Base-by-base conservation (phyloP, 1,140 invertebrate species). In the Pseudomyrmex dendroicus region DNA sequence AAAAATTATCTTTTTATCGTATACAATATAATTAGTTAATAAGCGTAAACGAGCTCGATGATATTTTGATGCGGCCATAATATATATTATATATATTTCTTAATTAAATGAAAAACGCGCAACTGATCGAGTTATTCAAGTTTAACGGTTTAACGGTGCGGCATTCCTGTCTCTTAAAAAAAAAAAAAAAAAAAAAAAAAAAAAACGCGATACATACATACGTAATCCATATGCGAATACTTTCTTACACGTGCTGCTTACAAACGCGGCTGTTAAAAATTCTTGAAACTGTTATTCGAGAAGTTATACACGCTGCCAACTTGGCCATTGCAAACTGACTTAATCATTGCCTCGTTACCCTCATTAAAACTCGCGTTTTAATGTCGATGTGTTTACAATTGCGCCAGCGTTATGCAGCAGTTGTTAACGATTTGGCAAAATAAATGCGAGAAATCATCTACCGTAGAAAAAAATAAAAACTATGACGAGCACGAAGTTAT, bases 51-150 rank as follows among this genome's bases (percentile, higher is more conserved):
- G 8, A 5, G 8, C 48, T 35, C 17, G 15, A 13, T 2, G 25
- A 63, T 74, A 70, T 67, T 74, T 85, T 52, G 35, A 82, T n/a
- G 44, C 15, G 44, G 56, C 54, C 68, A 70, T 22, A 50, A 82
- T 66, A 20, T 20, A 0, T 20, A 20, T 20, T 20, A 20, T 20
- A 20, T 20, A 20, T 20, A 76, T 64, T 83, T 82, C 76, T 85
- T 64, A 86, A 85, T 86, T 82, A 85, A 83, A 62, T 15, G 66
- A 86, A 67, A 73, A 73, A 46, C 25, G 17, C 59, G 67, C 50
- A 84, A 84, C 67, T 63, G 66, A 87, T 77, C 83, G 61, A 86
- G 54, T 46, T 63, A 83, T 63, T 82, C 10, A 66, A 46, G 22
- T 25, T 35, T 15, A 57, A 74, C 22, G 22, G 35, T 35, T 35